These are phyloP conservation scores for Sthenelais limicola DNA, from an alignment of 2,888 invertebrate species.

Conservation along the genomic window DNA sequence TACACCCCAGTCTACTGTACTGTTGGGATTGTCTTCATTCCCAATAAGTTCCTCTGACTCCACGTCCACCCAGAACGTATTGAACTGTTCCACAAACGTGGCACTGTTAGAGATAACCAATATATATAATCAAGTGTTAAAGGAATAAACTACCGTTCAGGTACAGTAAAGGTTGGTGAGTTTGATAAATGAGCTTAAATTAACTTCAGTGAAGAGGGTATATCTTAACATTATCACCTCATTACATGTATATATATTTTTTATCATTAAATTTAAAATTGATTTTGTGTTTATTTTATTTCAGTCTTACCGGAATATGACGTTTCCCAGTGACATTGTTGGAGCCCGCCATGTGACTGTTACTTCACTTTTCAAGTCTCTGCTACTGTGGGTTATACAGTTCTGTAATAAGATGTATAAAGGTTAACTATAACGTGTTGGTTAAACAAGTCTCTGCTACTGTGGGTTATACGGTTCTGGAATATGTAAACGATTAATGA, in stretches of 20 bases:
- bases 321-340: slow-evolving; percentile 5
- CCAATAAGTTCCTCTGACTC: not conserved
- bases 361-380: not conserved
- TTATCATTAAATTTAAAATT: not conserved
- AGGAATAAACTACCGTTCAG: not conserved
- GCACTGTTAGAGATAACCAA: slow-evolving; percentile 11
- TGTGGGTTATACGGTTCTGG: too few species aligned
- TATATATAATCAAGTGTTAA: not conserved
- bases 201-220: not conserved
- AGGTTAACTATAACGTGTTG: too few species aligned
- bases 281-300: not conserved
- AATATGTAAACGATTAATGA: too few species aligned
- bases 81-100: slow-evolving; percentile 14
- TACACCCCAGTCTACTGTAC: slow-evolving; percentile 9
- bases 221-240: not conserved
- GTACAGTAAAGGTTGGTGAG: too few species aligned
- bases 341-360: slow-evolving; percentile 14
- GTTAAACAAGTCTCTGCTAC: too few species aligned
- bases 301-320: slow-evolving; percentile 21
- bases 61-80: slow-evolving; percentile 30
- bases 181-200: not conserved
- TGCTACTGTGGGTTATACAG: slow-evolving; percentile 12
- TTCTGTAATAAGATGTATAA: slow-evolving; percentile 10
- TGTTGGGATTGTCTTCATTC: not conserved
- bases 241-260: not conserved